Conservation (phyloP, 1,140 invertebrate species). For the Megalonaias nervosa region DNA sequence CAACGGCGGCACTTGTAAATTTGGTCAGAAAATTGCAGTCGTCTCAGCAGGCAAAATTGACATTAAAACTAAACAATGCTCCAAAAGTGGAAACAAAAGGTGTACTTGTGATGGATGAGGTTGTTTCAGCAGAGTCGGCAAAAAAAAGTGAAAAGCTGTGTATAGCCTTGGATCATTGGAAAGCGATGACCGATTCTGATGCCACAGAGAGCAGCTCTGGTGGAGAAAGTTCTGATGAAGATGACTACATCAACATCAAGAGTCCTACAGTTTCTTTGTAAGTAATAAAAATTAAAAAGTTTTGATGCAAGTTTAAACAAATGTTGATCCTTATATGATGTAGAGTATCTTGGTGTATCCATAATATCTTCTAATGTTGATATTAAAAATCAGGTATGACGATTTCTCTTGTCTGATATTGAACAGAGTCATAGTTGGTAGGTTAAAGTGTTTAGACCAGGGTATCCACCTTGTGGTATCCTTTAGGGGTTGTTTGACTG, state of each 20-base stretch:
- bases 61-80: conserved; percentile 32
- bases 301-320: too few relatives aligned
- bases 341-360: too few relatives aligned
- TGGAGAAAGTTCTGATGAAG: conserved; percentile 93
- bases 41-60: conserved; percentile 47
- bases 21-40: conserved; percentile 75
- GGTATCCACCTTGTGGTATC: too few relatives aligned
- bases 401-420: too few relatives aligned
- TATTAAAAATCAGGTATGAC: too few relatives aligned
- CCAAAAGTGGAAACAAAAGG: conserved; percentile 38
- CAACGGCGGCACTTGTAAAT: conserved; percentile 74
- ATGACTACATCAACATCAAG: conserved; percentile 65
- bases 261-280: too few relatives aligned
- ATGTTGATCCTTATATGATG: too few relatives aligned
- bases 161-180: conserved; percentile 80
- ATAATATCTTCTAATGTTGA: too few relatives aligned
- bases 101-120: conserved; percentile 58
- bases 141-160: conserved; percentile 76
- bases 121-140: conserved; percentile 61
- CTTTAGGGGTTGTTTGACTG: too few relatives aligned
- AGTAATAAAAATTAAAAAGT: too few relatives aligned
- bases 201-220: conserved; percentile 94
- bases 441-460: too few relatives aligned
- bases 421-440: too few relatives aligned
- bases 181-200: conserved; percentile 88